These are phyloP conservation scores for Andrena marginata DNA, from an alignment of 2,888 invertebrate species.

Conservation along the genomic window DNA sequence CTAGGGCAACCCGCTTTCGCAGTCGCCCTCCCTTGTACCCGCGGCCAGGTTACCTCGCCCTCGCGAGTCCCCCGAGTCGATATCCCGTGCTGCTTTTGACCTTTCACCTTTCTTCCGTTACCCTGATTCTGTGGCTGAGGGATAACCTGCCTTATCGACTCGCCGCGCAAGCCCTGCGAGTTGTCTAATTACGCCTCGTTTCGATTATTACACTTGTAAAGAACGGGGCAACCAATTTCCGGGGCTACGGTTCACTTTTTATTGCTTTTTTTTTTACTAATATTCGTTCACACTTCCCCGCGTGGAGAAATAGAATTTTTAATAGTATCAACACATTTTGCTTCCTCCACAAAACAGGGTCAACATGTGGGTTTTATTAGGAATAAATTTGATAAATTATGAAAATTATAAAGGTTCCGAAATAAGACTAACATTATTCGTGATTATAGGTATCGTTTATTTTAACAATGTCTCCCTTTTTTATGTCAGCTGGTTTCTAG, in stretches of 20 bases:
- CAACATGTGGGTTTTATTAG: no score
- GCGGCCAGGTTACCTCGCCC: constrained; percentile 69
- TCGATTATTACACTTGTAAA: neutral
- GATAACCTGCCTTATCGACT: constrained; percentile 64
- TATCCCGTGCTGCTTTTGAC: constrained; percentile 78
- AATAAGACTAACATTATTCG: neutral
- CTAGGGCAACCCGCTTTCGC: constrained; percentile 68
- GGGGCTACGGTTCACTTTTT: no score
- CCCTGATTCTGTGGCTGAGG: constrained; percentile 63
- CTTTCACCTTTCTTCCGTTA: constrained; percentile 77
- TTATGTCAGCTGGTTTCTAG: neutral
- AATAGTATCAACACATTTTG: no score
- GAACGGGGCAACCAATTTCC: no score
- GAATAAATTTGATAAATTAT: neutral
- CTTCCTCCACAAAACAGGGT: no score
- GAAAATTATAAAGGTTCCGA: neutral
- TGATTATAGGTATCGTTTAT: constrained; percentile 14
- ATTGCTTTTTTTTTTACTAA: no score
- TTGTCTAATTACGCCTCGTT: constrained; percentile 4
- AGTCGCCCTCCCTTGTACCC: constrained; percentile 57
- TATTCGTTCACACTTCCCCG: no score
- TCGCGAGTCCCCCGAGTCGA: constrained; percentile 75
- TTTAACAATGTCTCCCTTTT: constrained; percentile 1
- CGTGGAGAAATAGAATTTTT: neutral
- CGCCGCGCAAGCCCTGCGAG: constrained; percentile 7